Percentiles rank a stretch among this genome's conserved stretches.
Conservation (phyloP, 2,797 vertebrate genomes). For the Pangasius larnaudii region DNA sequence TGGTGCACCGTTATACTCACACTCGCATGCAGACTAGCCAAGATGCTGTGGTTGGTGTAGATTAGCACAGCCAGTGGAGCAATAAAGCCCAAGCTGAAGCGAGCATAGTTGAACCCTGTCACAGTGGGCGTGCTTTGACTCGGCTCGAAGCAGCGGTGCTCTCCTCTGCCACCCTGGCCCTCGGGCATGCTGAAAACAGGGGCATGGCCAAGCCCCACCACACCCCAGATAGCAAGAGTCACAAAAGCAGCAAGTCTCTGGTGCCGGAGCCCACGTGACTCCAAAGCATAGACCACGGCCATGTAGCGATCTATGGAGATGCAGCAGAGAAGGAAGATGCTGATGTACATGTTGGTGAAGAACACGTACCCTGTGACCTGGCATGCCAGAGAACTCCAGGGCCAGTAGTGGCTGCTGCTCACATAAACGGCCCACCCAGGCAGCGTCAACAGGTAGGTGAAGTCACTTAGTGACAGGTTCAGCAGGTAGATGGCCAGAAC, state of each 20-base stretch:
- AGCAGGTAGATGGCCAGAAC: slow-evolving; percentile 85
- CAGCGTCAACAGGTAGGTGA: slow-evolving; percentile 85
- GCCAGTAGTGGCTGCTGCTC: slow-evolving; percentile 71
- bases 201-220: slow-evolving; percentile 69
- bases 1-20: slow-evolving; percentile 67
- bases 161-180: rapidly evolving
- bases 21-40: slow-evolving; percentile 72
- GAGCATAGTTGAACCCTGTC: slow-evolving; percentile 71
- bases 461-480: slow-evolving; percentile 84
- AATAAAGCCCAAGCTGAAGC: slow-evolving; percentile 81
- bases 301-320: slow-evolving; percentile 86
- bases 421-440: slow-evolving; percentile 86
- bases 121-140: slow-evolving; percentile 54
- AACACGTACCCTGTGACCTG: slow-evolving; percentile 82
- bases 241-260: slow-evolving; percentile 66
- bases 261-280: slow-evolving; percentile 76
- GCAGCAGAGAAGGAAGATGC: slow-evolving; percentile 90
- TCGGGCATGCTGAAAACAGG: slow-evolving; percentile 74
- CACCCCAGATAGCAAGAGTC: slow-evolving; percentile 51
- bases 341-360: slow-evolving; percentile 93
- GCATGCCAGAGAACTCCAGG: slow-evolving; percentile 68
- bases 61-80: slow-evolving; percentile 76
- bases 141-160: slow-evolving; percentile 80
- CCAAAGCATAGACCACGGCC: slow-evolving; percentile 80
- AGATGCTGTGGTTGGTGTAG: slow-evolving; percentile 78